A percentile compares a stretch with the other conserved stretches of the same genome.
phyloP scores from a whole-genome alignment of 2,113 vertebrate species.

The Entelurus aequoreus region DNA sequence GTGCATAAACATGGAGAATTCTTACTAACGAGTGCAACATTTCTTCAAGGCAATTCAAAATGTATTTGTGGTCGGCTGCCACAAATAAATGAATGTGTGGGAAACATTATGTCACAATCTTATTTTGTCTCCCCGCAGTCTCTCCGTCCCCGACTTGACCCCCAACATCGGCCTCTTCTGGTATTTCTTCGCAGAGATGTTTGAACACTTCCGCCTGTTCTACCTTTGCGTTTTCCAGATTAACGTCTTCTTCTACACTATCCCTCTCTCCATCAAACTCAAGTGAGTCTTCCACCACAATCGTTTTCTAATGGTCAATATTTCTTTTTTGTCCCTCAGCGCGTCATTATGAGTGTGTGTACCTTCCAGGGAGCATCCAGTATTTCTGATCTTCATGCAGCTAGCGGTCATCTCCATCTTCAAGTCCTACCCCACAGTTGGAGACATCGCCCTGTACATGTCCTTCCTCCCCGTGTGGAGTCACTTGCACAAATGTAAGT shows the following conservation, averaged over 20 bases:
- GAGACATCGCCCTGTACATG: constrained; percentile 92
- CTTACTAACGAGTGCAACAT: too few species aligned
- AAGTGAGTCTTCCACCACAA: constrained; percentile 74
- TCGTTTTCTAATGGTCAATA: neutral
- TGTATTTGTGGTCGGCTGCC: too few species aligned
- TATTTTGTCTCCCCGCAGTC: constrained; percentile 64
- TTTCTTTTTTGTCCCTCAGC: neutral
- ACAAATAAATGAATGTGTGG: too few species aligned
- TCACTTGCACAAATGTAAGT: constrained; percentile 94
- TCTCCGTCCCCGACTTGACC: constrained; percentile 93
- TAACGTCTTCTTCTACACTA: constrained; percentile 95
- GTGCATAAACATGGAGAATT: too few species aligned
- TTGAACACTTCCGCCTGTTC: constrained; percentile 97
- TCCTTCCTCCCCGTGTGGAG: constrained; percentile 92
- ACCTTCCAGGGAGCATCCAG: constrained; percentile 83
- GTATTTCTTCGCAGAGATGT: constrained; percentile 99
- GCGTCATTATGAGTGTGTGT: neutral
- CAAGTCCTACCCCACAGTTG: constrained; percentile 96
- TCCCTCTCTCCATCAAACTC: constrained; percentile 92
- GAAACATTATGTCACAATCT: neutral
- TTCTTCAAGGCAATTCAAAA: too few species aligned
- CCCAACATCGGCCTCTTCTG: constrained; percentile 98
- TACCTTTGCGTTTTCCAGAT: constrained; percentile 99
- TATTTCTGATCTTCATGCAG: constrained; percentile 98
- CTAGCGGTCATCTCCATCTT: constrained; percentile 94